Conservation (phyloP, 2,113 vertebrate species). For the Strix uralensis region DNA sequence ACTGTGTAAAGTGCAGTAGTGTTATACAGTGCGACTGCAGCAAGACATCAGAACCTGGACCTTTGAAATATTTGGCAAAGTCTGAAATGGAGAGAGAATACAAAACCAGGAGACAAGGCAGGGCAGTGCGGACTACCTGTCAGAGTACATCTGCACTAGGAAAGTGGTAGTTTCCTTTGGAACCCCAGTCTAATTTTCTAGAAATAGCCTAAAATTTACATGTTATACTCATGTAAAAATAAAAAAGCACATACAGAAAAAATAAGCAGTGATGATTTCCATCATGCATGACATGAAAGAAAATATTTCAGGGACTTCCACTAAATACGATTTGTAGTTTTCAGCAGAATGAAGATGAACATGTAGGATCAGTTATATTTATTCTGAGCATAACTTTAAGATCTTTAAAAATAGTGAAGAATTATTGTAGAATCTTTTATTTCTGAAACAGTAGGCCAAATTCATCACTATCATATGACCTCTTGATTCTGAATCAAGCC, state of each 20-base stretch:
- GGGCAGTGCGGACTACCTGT: neutral
- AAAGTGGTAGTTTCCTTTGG: neutral
- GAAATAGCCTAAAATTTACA: neutral
- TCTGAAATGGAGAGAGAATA: neutral
- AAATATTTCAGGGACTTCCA: neutral
- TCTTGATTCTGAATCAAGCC: neutral
- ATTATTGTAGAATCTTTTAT: neutral
- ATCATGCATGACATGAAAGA: accelerated
- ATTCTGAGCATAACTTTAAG: neutral
- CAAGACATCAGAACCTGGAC: neutral
- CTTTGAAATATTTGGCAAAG: neutral
- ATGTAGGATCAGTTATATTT: neutral
- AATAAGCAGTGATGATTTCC: neutral
- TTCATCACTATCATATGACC: accelerated
- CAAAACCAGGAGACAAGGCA: neutral
- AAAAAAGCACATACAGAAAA: neutral
- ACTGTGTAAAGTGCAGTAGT: neutral
- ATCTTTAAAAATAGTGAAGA: neutral
- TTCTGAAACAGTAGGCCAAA: neutral
- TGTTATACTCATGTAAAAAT: neutral
- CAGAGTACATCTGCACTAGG: accelerated
- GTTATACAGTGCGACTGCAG: neutral
- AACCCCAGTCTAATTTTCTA: neutral
- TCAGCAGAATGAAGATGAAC: neutral
- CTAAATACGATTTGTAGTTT: neutral